Conservation (phyloP, 2,113 vertebrate genomes). For the Syngnathus typhle region DNA sequence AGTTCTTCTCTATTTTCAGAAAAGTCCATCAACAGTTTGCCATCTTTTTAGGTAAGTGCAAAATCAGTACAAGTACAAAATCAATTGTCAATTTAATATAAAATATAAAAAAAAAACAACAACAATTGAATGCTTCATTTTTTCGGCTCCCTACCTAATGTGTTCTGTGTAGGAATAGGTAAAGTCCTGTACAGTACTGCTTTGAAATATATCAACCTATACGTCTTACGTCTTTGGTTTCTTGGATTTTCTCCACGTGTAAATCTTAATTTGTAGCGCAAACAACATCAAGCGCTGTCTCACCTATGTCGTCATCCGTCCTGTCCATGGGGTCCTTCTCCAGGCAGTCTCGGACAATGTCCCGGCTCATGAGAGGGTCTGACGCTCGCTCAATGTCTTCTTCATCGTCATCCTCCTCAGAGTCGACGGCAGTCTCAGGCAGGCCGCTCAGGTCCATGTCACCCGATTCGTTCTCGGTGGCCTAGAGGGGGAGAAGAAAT, state of each 20-base stretch:
- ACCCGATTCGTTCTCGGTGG: slow-evolving; percentile 94
- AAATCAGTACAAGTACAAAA: too few species aligned
- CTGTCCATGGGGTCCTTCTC: slow-evolving; percentile 98
- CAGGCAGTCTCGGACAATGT: slow-evolving; percentile 94
- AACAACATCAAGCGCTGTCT: slow-evolving; percentile 31
- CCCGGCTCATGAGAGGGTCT: slow-evolving; percentile 93
- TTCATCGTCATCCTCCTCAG: slow-evolving; percentile 96
- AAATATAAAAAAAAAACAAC: too few species aligned
- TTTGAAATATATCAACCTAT: too few species aligned
- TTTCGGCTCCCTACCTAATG: too few species aligned
- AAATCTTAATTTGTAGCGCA: not conserved
- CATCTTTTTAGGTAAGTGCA: too few species aligned
- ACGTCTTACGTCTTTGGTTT: not conserved
- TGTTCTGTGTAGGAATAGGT: too few species aligned
- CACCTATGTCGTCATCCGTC: slow-evolving; percentile 96
- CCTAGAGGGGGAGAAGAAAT: slow-evolving; percentile 59
- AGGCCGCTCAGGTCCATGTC: slow-evolving; percentile 98
- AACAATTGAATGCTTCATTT: too few species aligned
- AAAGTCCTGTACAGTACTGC: too few species aligned
- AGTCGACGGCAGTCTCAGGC: slow-evolving; percentile 97
- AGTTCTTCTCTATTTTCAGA: too few species aligned
- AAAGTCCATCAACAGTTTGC: too few species aligned
- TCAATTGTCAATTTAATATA: too few species aligned
- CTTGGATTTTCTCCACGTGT: too few species aligned
- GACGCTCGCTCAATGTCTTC: slow-evolving; percentile 96